Evolutionary conservation across 2,113 vertebrate species (phyloP).

Genomic region (Larimichthys polyactis): DNA sequence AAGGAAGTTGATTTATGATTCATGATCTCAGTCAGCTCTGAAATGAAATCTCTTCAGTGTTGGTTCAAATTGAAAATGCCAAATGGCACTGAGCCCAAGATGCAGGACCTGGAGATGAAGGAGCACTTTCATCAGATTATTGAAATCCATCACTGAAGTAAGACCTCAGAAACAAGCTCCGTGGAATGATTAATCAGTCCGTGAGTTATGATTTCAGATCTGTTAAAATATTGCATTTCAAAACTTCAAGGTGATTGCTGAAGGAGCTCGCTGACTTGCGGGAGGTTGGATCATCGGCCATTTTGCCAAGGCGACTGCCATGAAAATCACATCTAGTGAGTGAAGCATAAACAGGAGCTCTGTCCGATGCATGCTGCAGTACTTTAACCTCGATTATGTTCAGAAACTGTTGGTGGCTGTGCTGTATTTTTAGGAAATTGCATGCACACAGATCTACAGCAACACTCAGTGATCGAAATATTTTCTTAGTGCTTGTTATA

Average conservation of each 20-base stretch:
- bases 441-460: neutral
- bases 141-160: conserved; percentile 45
- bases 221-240: neutral
- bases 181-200: conserved; percentile 20
- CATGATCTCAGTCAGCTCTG: conserved; percentile 29
- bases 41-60: conserved; percentile 56
- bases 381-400: neutral
- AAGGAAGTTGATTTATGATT: conserved; percentile 18
- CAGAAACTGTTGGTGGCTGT: neutral
- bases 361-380: conserved; percentile 6
- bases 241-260: conserved; percentile 35
- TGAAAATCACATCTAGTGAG: neutral
- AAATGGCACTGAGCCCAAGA: conserved; percentile 46
- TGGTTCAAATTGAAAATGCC: conserved; percentile 47
- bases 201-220: conserved; percentile 39
- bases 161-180: conserved; percentile 24
- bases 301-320: neutral
- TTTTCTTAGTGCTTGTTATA: neutral
- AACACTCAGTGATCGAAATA: neutral
- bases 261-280: neutral
- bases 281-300: conserved; percentile 7
- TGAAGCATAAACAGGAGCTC: neutral
- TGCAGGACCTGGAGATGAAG: conserved; percentile 21
- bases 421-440: neutral
- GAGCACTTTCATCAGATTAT: conserved; percentile 55